phyloP scores from a whole-genome alignment of 2,113 vertebrate species.

The Tenebrosternarchus preto region DNA sequence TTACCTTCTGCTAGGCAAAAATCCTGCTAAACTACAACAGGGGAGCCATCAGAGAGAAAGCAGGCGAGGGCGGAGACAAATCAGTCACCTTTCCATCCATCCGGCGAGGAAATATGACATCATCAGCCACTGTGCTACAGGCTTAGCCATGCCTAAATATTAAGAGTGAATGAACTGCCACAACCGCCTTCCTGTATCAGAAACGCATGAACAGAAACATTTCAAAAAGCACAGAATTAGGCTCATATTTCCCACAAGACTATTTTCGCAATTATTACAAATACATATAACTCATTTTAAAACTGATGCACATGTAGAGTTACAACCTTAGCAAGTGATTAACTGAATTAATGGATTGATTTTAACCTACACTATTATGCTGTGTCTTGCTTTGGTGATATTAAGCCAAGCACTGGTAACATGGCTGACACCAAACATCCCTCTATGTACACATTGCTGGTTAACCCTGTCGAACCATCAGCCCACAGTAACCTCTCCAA shows the following conservation, averaged over 20 bases:
- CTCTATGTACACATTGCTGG: too few relatives aligned
- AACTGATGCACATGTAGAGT: too few relatives aligned
- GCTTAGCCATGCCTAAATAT: not conserved
- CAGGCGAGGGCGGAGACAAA: constrained; percentile 55
- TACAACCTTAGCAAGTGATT: too few relatives aligned
- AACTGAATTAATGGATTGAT: too few relatives aligned
- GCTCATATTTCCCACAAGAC: too few relatives aligned
- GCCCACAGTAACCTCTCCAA: not conserved
- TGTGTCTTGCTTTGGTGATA: too few relatives aligned
- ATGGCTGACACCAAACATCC: too few relatives aligned
- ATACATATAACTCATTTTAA: too few relatives aligned
- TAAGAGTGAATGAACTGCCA: not conserved
- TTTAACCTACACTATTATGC: too few relatives aligned
- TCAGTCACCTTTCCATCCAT: constrained; percentile 21
- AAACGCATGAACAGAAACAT: not conserved
- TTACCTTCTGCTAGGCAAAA: constrained; percentile 80
- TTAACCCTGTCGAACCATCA: too few relatives aligned
- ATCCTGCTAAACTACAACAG: constrained; percentile 79
- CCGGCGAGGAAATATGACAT: constrained; percentile 66
- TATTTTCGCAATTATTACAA: too few relatives aligned
- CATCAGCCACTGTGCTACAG: constrained; percentile 48
- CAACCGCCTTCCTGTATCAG: not conserved
- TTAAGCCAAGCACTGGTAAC: too few relatives aligned
- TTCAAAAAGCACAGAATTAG: not conserved
- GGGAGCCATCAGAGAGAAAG: constrained; percentile 74